Evolutionary conservation across 1,140 invertebrate genomes (phyloP).

Genomic region (Ooceraea biroi): DNA sequence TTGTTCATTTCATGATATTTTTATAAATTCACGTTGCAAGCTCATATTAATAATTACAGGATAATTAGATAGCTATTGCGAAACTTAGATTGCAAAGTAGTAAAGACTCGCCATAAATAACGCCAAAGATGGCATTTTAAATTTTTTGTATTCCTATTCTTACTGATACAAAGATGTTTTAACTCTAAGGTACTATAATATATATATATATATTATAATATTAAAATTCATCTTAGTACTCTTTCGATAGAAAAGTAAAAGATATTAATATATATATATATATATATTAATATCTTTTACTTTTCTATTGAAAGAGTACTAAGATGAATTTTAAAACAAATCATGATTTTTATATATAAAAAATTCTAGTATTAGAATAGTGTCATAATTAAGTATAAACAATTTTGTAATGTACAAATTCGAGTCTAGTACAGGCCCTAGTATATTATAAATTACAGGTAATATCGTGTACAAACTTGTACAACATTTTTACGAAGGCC

Average conservation of each 20-base stretch:
- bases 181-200: background rate
- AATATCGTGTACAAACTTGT: conserved; percentile 36
- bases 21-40: conserved; percentile 1
- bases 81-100: background rate
- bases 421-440: too few relatives aligned
- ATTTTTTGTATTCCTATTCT: conserved; percentile 17
- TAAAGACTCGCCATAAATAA: conserved; percentile 2
- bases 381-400: background rate
- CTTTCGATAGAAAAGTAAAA: background rate
- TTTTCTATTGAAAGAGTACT: background rate
- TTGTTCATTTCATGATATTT: conserved; percentile 3
- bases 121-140: background rate
- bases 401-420: conserved; percentile 14
- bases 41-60: conserved; percentile 11
- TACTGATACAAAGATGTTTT: background rate
- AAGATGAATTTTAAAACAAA: conserved; percentile 16
- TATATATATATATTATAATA: conserved; percentile 5
- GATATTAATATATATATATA: background rate
- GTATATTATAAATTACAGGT: background rate
- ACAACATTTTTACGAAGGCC: background rate
- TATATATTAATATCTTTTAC: conserved; percentile 13
- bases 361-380: background rate
- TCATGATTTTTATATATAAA: conserved; percentile 5
- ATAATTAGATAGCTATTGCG: conserved; percentile 3
- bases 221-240: background rate